phyloP scores from a whole-genome alignment of 2,888 invertebrate genomes.

The Celastrina argiolus region DNA sequence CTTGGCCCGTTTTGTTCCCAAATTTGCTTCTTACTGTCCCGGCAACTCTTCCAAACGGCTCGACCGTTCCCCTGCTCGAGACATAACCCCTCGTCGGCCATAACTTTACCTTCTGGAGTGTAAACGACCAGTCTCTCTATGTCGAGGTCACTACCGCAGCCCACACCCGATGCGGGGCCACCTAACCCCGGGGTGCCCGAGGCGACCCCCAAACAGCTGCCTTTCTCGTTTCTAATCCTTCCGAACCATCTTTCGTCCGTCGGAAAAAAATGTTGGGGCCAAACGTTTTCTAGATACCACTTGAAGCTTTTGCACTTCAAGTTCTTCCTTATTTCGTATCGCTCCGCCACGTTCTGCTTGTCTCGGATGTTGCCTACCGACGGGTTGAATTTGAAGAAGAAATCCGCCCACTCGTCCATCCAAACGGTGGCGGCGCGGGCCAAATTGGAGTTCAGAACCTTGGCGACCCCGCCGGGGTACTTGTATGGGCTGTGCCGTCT shows the following conservation, averaged over 20 bases:
- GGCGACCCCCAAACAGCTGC: constrained; percentile 56
- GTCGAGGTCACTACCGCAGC: constrained; percentile 79
- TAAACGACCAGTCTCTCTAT: constrained; percentile 85
- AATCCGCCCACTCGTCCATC: constrained; percentile 98
- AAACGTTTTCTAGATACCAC: constrained; percentile 96
- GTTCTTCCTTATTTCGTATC: constrained; percentile 83
- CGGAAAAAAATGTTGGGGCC: constrained; percentile 98
- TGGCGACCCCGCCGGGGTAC: constrained; percentile 93
- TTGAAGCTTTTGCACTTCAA: constrained; percentile 91
- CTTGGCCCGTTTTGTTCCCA: constrained; percentile 80
- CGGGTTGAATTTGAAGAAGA: constrained; percentile 91
- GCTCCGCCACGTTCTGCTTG: constrained; percentile 78
- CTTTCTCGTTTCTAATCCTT: constrained; percentile 80
- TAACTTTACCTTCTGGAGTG: constrained; percentile 82
- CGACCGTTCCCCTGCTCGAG: constrained; percentile 82
- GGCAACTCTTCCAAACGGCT: constrained; percentile 86
- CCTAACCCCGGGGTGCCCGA: constrained; percentile 80
- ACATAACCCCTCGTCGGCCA: constrained; percentile 93
- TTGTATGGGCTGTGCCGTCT: constrained; percentile 95
- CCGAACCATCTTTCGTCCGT: constrained; percentile 92
- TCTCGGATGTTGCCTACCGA: constrained; percentile 78
- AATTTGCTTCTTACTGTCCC: constrained; percentile 80
- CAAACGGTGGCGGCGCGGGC: constrained; percentile 96
- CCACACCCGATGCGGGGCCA: constrained; percentile 82
- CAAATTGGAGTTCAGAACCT: constrained; percentile 92